Percentiles rank a stretch among this genome's conserved stretches.
Evolutionary conservation across 1,140 invertebrate species (phyloP).

Genomic region (Pseudomyrmex concolor): DNA sequence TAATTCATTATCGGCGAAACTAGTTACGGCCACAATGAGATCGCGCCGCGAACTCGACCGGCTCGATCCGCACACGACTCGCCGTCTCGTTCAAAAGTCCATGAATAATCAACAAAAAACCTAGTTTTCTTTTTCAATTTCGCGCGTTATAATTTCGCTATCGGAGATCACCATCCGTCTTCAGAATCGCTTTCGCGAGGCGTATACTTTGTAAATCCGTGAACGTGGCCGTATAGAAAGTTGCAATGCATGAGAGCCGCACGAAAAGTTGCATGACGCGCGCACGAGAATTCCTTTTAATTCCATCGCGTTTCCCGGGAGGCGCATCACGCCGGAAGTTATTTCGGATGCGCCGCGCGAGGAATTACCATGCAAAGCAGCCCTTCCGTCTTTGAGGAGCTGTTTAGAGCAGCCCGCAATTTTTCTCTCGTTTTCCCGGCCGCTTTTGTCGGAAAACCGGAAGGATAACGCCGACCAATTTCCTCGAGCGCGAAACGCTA

Average conservation of each 20-base stretch:
- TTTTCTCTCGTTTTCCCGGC: background rate
- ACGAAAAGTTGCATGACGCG: conserved; percentile 53
- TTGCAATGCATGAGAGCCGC: conserved; percentile 9
- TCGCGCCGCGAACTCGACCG: conserved; percentile 15
- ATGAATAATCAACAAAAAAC: conserved; percentile 45
- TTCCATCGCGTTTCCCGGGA: conserved; percentile 34
- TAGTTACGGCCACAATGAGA: conserved; percentile 29
- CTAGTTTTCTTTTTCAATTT: conserved; percentile 42
- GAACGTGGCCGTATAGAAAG: background rate
- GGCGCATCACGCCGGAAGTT: conserved; percentile 52
- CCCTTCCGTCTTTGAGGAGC: conserved; percentile 43
- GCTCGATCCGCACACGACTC: background rate
- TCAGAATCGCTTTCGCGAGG: conserved; percentile 14
- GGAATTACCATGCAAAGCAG: conserved; percentile 67
- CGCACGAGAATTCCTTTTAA: conserved; percentile 14
- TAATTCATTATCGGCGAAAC: conserved; percentile 53
- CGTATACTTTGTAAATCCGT: background rate
- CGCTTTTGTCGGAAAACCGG: background rate
- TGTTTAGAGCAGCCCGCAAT: conserved; percentile 40
- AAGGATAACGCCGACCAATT: conserved; percentile 55
- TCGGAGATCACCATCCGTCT: conserved; percentile 21
- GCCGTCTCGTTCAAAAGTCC: background rate
- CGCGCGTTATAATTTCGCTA: conserved; percentile 26
- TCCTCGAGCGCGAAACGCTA: conserved; percentile 17
- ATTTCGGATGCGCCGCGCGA: conserved; percentile 59